Evolutionary conservation across 2,113 vertebrate species (phyloP).

Genomic region (Machaerirhynchus nigripectus): DNA sequence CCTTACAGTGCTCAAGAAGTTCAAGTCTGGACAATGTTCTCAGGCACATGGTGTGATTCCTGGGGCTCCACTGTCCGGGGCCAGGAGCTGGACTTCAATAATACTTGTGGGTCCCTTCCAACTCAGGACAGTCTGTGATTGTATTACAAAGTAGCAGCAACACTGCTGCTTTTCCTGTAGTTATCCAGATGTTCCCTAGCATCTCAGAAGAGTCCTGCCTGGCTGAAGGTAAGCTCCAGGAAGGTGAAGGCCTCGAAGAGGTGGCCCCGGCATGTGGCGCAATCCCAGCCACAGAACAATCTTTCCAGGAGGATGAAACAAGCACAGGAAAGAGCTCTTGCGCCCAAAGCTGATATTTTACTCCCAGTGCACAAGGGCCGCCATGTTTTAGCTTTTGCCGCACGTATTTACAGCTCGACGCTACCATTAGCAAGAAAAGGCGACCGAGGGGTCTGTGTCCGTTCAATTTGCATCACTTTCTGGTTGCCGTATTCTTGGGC

Average conservation of each 20-base stretch:
- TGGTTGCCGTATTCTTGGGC: not conserved
- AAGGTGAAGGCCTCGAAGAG: not conserved
- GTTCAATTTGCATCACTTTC: not conserved
- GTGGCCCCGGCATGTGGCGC: accelerated
- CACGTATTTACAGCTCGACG: accelerated
- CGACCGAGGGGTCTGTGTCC: accelerated
- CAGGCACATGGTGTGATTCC: not conserved
- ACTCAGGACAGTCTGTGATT: not conserved
- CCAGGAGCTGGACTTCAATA: not conserved
- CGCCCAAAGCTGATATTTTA: not conserved
- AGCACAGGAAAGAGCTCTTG: not conserved
- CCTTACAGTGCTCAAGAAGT: not conserved
- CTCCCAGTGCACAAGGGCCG: too few relatives aligned
- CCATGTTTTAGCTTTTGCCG: not conserved
- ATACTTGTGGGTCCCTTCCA: not conserved
- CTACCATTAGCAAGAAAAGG: not conserved
- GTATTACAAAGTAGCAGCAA: not conserved
- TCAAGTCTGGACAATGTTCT: not conserved
- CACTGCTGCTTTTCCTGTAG: not conserved
- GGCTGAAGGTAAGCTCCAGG: not conserved
- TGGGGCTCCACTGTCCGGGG: not conserved
- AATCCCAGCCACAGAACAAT: not conserved
- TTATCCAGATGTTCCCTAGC: not conserved
- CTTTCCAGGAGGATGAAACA: not conserved
- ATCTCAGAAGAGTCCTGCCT: not conserved